A percentile compares a stretch with the other conserved stretches of the same genome.
These are phyloP conservation scores for Turritopsis dohrnii DNA, from an alignment of 30 jellyfish, hydroid and myxozoan genomes.

Conservation along the genomic window DNA sequence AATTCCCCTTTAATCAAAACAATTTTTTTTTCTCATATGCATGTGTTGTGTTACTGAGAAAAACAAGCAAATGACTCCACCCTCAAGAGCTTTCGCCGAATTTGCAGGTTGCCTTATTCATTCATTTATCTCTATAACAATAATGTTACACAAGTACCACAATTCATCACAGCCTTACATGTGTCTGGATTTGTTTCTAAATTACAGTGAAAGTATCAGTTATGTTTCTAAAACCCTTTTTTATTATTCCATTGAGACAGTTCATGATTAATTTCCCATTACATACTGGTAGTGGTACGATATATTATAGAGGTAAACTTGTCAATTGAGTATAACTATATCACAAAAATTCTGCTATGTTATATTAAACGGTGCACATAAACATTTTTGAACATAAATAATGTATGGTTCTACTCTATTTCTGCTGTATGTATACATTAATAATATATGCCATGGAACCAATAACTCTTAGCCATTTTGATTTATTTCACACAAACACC, in stretches of 20 bases:
- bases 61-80: no score
- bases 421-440: no score
- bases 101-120: no score
- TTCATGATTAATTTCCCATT: neutral
- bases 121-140: neutral
- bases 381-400: no score
- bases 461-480: neutral
- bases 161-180: neutral
- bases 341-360: neutral
- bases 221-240: neutral
- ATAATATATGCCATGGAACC: neutral
- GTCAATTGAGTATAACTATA: neutral
- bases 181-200: neutral
- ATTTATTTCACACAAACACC: slow-evolving; percentile 12
- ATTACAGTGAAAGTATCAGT: no score
- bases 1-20: no score
- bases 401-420: neutral
- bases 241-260: neutral
- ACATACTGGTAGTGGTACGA: neutral
- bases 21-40: no score
- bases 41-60: no score
- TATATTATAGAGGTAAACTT: neutral
- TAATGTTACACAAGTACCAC: neutral
- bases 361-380: no score
- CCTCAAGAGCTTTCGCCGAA: no score